Evolutionary conservation across 2,888 invertebrate species (phyloP), one percentile per base, ranked within the genome.

Genomic region (Matsumyia berberina): DNA sequence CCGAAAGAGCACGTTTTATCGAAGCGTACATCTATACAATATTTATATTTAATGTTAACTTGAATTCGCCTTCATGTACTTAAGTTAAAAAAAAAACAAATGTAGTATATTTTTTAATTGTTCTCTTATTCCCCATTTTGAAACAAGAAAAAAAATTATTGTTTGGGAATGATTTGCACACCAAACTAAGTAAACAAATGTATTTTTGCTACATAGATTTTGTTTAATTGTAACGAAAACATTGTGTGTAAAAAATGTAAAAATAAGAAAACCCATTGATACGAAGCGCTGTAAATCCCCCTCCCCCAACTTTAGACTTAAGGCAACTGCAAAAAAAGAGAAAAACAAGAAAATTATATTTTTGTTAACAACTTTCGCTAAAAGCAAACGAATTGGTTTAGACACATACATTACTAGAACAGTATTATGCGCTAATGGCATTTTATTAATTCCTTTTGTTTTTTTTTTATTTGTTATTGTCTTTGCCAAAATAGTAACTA

Each of bases 341-440:
- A n/a, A 4, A 24, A 24, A 24, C 24, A 4, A 24, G 24, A 24
- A 24, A 29, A 24, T 51, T 19, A 12, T 24, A 39, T 33, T 49
- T 49, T 46, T 42, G 39, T 29, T n/a, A n/a, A 51, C 53, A 24
- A 24, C 24, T 55, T 42, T 55, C 19, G 42, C 24, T 3, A 24
- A 24, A 24, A 24, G 4, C 1, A 24, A 24, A 24, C 1, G 42
- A 51, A 51, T 51, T 58, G 24, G 33, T 12, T 57, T 24, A 24
- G 1, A 24, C 4, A 24, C 4, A 24, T 66, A 42, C 17, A 15
- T 60, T 55, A 69, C 60, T 46, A 60, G 12, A 77, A 53, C 77
- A 77, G 77, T 77, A 77, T 77, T 77, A 77, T 53, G 17, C 44
- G 69, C 44, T 29, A 55, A 60, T 67, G 17, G 77, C 69, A 77